Evolutionary conservation across 2,888 invertebrate genomes (phyloP), one percentile per base, ranked within the genome.

Genomic region (Habrosyne pyritoides): DNA sequence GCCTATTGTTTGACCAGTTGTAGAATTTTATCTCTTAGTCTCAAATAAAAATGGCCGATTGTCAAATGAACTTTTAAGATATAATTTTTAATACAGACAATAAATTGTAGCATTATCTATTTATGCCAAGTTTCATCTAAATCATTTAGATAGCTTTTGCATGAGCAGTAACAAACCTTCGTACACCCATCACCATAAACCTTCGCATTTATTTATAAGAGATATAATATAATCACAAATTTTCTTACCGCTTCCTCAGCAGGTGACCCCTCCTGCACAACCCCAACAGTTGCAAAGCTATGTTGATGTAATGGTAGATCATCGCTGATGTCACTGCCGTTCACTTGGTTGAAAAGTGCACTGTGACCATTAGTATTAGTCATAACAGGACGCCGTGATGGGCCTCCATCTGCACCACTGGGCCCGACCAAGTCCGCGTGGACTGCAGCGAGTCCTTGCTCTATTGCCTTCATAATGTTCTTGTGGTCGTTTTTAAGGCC

Each of bases 401-500:
- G 62, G 2, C 66, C 66, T 51, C 71, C 66, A n/a, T n/a, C n/a
- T n/a, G n/a, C n/a, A 18, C 73, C 69, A 1, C 69, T 67, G 1
- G 74, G 67, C 0, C 73, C 75, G 0, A 63, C 56, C 12, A 83
- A 67, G 10, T 94, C 85, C 0, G 93, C 79, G 68, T 96, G 95
- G 1, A 96, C 91, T 59, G 94, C 93, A 57, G 95, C 93, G 7
- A 98, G 85, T 1, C 96, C 96, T 64, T 93, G 89, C 80, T 98
- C 98, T 67, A 99, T 98, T 77, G 95, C 93, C 63, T 95, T 94
- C 96, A 98, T 98, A 30, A 98, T 58, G 1, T 90, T 93, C 82
- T 96, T 97, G 78, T 97, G 96, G 85, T 99, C 99, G 89, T 98
- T 99, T 87, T 96, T 97, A 21, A 98, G 92, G 81, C 96, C 97